Base-by-base conservation (phyloP, 2,113 vertebrate species). In the Monarcha castaneiventris region DNA sequence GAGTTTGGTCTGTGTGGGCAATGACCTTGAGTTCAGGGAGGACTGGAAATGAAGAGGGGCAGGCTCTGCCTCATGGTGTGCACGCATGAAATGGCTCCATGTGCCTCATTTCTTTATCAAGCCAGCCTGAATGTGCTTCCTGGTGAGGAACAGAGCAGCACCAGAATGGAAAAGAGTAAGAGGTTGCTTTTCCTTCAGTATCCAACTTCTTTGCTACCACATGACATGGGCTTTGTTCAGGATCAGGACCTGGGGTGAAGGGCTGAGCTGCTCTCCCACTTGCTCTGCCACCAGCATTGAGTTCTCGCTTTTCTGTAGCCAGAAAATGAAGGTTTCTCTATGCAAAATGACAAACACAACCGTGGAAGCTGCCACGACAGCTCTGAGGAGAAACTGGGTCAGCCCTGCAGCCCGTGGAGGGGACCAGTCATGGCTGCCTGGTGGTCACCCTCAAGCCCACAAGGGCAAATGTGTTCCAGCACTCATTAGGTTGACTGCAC, bases 321-420 rank as follows among this genome's bases (percentile, higher is more conserved):
- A 81, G 86, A 66, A 90, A 90, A 56, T 0, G 10, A 66, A 79
- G n/a, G 18, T 73, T 91, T 69, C 12, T 2, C 77, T 37, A 26
- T 32, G 62, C 29, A 59, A 69, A 77, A 61, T 0, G 1, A 41
- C 66, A 41, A 91, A 54, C 2, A 7, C 0, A 0, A 62, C n/a
- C 2, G 0, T 44, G 80, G 67, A 88, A n/a, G 87, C 94, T 92
- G 79, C 68, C 59, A 84, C 95, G 91, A 91, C 89, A 94, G 80
- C 76, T 91, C 48, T 0, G 0, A 73, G 68, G 33, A 62, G 80
- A 95, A 89, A 91, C 55, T 87, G 68, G 89, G 87, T 91, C 77
- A 92, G 63, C 39, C 63, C 51, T 27, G 63, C 62, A 64, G 78
- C 27, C 75, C 0, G 0, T 13, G 58, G 46, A 86, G 25, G 44